These are phyloP conservation scores for Camelus dromedarius DNA, from an alignment of 2,113 vertebrate species.

Conservation along the genomic window DNA sequence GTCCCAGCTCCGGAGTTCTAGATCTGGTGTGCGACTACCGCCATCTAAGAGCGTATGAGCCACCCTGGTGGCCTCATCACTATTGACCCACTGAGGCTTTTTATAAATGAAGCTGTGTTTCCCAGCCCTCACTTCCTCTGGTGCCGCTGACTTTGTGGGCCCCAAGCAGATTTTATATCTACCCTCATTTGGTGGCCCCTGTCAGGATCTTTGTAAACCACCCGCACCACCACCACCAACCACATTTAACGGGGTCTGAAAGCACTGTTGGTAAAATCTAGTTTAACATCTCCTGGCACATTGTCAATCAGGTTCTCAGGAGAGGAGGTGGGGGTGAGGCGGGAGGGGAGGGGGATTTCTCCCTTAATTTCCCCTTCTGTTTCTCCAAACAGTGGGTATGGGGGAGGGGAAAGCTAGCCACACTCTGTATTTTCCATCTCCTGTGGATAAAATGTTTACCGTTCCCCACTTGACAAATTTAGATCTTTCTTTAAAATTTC, in stretches of 20 bases:
- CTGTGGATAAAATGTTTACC: neutral
- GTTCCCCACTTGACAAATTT: neutral
- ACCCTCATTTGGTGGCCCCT: no score
- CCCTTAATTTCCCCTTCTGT: neutral
- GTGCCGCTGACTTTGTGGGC: neutral
- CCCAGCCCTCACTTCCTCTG: neutral
- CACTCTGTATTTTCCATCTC: neutral
- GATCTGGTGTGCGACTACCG: rapidly evolving
- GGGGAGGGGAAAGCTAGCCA: neutral
- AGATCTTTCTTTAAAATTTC: neutral
- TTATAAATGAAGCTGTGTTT: neutral
- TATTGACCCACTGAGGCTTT: neutral
- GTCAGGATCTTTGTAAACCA: neutral
- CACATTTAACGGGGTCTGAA: neutral
- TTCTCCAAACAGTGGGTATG: neutral
- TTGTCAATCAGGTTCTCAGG: neutral
- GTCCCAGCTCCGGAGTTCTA: rapidly evolving
- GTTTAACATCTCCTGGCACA: neutral
- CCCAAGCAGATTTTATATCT: neutral
- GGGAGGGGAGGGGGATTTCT: neutral
- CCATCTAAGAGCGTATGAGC: neutral
- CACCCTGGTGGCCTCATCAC: neutral
- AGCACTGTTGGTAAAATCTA: neutral
- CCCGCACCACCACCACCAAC: neutral
- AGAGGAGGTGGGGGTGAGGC: neutral